Conservation (phyloP, 2,888 invertebrate species). For the Apodemia duryi region DNA sequence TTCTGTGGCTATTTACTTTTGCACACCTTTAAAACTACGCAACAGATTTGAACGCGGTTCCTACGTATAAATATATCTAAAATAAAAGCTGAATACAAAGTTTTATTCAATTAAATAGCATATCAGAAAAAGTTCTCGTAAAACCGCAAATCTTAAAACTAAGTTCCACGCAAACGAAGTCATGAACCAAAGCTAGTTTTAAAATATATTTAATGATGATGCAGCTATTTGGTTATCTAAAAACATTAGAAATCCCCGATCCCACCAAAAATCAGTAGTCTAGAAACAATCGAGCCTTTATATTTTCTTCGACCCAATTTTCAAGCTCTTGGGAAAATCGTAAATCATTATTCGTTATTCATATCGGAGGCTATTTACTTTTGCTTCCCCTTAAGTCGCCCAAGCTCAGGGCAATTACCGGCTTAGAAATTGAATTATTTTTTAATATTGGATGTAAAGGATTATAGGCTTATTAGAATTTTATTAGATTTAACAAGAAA, state of each 20-base stretch:
- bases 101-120: no score
- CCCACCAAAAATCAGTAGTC: constrained; percentile 55
- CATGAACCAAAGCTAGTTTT: no score
- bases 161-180: no score
- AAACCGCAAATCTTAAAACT: no score
- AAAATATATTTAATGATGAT: not conserved
- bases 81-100: no score
- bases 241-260: constrained; percentile 36
- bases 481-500: not conserved
- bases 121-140: no score
- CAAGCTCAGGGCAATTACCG: constrained; percentile 43
- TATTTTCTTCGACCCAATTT: constrained; percentile 34
- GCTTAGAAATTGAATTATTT: constrained; percentile 49
- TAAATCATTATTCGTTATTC: constrained; percentile 56
- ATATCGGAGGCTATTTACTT: constrained; percentile 11
- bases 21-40: no score
- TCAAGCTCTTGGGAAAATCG: constrained; percentile 41
- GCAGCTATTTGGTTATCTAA: not conserved
- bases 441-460: constrained; percentile 36
- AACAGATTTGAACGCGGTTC: no score
- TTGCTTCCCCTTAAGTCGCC: constrained; percentile 26
- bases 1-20: no score
- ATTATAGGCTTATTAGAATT: constrained; percentile 22
- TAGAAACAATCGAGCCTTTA: constrained; percentile 23
- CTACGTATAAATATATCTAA: no score